Conservation (phyloP, 35 echinoderm and acorn worm species). For the Chiridota heheva region DNA sequence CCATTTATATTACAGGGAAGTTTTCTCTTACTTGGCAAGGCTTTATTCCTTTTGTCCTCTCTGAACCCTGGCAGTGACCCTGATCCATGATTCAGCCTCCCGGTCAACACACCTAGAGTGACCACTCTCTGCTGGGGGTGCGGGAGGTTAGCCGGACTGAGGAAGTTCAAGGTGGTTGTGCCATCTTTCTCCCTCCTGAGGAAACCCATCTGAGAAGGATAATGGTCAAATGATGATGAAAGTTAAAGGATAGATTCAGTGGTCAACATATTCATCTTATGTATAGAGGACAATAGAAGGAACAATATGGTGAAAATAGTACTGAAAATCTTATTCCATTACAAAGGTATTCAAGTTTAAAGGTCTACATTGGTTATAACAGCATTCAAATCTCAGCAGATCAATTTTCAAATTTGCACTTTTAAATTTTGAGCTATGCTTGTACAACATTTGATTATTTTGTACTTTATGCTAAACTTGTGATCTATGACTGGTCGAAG, state of each 20-base stretch:
- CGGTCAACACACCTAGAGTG: conserved; percentile 78
- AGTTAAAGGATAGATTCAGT: background rate
- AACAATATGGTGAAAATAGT: too few relatives aligned
- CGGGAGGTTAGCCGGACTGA: conserved; percentile 56
- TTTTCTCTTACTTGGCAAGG: conserved; percentile 65
- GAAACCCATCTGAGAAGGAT: conserved; percentile 76
- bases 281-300: too few relatives aligned
- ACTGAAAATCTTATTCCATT: too few relatives aligned
- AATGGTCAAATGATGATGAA: background rate
- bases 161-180: conserved; percentile 77
- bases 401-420: too few relatives aligned
- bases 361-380: too few relatives aligned
- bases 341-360: too few relatives aligned
- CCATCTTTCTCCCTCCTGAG: conserved; percentile 80
- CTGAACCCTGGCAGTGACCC: conserved; percentile 83
- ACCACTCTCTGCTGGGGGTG: conserved; percentile 56
- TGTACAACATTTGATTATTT: too few relatives aligned
- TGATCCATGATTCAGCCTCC: conserved; percentile 69
- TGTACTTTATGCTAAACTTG: too few relatives aligned
- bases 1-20: too few relatives aligned
- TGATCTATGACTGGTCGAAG: too few relatives aligned
- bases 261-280: background rate
- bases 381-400: too few relatives aligned
- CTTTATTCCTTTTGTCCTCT: conserved; percentile 95
- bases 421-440: too few relatives aligned